phyloP scores from a whole-genome alignment of 2,888 invertebrate species.

The Morpho helenor region DNA sequence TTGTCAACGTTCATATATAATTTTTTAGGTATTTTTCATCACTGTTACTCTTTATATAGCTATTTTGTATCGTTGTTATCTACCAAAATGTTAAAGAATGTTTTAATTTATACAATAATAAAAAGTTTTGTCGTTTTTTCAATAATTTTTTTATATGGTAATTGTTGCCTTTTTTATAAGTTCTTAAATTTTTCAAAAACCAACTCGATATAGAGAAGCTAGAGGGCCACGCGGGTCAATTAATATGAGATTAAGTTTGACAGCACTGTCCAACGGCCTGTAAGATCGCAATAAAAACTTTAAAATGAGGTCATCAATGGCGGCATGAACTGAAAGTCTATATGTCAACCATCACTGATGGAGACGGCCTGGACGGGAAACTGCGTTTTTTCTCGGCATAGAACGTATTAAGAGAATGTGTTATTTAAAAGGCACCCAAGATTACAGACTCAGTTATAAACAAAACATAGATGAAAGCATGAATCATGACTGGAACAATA shows the following conservation, averaged over 20 bases:
- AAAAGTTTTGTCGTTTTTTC: slow-evolving; percentile 13
- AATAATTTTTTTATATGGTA: slow-evolving; percentile 21
- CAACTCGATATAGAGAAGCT: slow-evolving; percentile 20
- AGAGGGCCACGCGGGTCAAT: slow-evolving; percentile 29
- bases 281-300: too few species aligned
- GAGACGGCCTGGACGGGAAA: slow-evolving; percentile 19
- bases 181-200: slow-evolving; percentile 19
- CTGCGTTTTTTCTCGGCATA: slow-evolving; percentile 24
- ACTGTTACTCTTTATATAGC: slow-evolving; percentile 18
- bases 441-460: too few species aligned
- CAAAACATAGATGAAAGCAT: too few species aligned
- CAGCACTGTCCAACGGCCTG: slow-evolving; percentile 28
- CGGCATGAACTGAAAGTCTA: slow-evolving; percentile 28
- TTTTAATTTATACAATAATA: slow-evolving; percentile 6
- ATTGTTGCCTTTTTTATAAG: slow-evolving; percentile 24
- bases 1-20: slow-evolving; percentile 24
- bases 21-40: slow-evolving; percentile 19
- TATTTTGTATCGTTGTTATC: neutral
- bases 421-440: too few species aligned
- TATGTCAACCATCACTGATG: slow-evolving; percentile 25
- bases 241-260: slow-evolving; percentile 29
- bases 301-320: slow-evolving; percentile 28
- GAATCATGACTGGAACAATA: too few species aligned
- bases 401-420: neutral
- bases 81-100: neutral